Evolutionary conservation across 2,888 invertebrate species (phyloP).

Genomic region (Ormia ochracea): DNA sequence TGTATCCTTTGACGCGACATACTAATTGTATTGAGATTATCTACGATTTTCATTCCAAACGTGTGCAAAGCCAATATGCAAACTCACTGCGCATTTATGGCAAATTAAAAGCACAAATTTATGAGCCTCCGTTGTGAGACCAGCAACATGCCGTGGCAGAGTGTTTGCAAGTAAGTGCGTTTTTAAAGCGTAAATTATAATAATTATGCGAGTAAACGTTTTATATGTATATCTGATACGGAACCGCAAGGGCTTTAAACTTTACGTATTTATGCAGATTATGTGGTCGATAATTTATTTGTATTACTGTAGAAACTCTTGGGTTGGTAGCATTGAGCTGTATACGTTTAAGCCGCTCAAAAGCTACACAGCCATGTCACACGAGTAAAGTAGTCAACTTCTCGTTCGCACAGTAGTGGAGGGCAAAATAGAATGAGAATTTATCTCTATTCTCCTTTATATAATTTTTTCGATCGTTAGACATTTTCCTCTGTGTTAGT

Average conservation of each 20-base stretch:
- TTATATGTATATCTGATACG: conserved; percentile 21
- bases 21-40: conserved; percentile 47
- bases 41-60: conserved; percentile 25
- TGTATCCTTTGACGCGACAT: conserved; percentile 36
- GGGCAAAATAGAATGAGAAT: too few relatives aligned
- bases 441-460: too few relatives aligned
- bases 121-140: conserved; percentile 13
- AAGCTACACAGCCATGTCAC: too few relatives aligned
- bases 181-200: conserved; percentile 51
- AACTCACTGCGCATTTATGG: neutral
- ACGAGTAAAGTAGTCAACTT: too few relatives aligned
- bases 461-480: too few relatives aligned
- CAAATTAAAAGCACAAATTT: conserved; percentile 30
- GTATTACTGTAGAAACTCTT: too few relatives aligned
- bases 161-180: conserved; percentile 47
- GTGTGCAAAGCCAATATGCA: neutral
- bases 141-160: neutral
- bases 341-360: too few relatives aligned
- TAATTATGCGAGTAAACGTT: conserved; percentile 42
- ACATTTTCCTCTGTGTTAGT: too few relatives aligned
- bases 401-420: too few relatives aligned
- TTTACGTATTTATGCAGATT: conserved; percentile 4
- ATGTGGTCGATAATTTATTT: too few relatives aligned
- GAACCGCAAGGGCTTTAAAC: conserved; percentile 22
- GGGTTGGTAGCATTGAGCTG: too few relatives aligned